Evolutionary conservation across 2,888 invertebrate species (phyloP), one percentile per base, ranked within the genome.

Genomic region (Galerucella nymphaeae): DNA sequence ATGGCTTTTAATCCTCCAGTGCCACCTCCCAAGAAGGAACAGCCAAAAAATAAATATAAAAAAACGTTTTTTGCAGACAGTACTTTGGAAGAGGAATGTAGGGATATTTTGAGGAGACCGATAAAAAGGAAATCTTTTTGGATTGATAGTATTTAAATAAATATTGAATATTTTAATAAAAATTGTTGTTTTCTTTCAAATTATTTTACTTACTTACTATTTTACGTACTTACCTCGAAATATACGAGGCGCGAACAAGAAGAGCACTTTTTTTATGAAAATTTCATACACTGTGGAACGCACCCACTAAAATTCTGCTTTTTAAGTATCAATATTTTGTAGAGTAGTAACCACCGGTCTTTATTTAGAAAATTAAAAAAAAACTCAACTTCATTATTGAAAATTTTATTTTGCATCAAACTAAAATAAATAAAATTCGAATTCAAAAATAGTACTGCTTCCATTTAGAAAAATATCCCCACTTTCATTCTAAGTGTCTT

Each of bases 1-100:
- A 92, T 94, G 90, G 88, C 90, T 4, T 95, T 95, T 83, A 92
- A 92, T 83, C 95, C 95, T 0, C 83, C 92, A 0, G 88, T 94
- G 20, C 90, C 92, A n/a, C 86, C 91, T 57, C 92, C 92, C 1
- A 90, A 89, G 78, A 86, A 88, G 73, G 80, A 78, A 1, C 83
- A 84, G 59, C 86, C 87, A 59, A 87, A 85, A 75, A 79, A 80
- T 61, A 85, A 81, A 78, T 79, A 85, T 9, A 78, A 80, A 62
- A 74, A 80, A 11, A 9, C 5, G 3, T 62, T 48, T 62, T 62
- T 62, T 18, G 82, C 84, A 0, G 88, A 88, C 76, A 79, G 74
- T 1, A 81, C 86, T 55, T 86, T 91, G 63, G 87, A 88, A 75
- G 78, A 85, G 13, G 81, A 88, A 73, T 89, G 91, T 76, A 85